phyloP scores from a whole-genome alignment of 2,888 invertebrate genomes.

The Gnatocerus cornutus region DNA sequence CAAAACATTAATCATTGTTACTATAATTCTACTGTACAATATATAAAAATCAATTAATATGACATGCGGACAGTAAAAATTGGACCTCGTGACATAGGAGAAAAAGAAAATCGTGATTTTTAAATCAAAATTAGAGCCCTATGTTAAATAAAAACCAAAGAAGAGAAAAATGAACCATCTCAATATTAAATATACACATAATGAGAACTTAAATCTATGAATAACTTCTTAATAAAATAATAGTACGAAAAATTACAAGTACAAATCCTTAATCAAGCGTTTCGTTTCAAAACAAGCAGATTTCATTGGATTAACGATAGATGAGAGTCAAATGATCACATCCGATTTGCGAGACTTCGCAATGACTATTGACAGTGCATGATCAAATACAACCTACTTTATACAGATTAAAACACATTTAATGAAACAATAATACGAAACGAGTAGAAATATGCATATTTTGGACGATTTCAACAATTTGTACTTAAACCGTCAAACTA shows the following conservation, averaged over 20 bases:
- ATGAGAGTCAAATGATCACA: slow-evolving; percentile 52
- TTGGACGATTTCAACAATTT: slow-evolving; percentile 54
- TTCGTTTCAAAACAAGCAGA: slow-evolving; percentile 40
- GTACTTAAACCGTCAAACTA: slow-evolving; percentile 63
- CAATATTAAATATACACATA: slow-evolving; percentile 38
- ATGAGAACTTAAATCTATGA: slow-evolving; percentile 40
- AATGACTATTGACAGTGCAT: slow-evolving; percentile 22
- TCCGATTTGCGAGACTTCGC: slow-evolving; percentile 15
- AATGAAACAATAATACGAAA: slow-evolving; percentile 43
- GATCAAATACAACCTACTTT: slow-evolving; percentile 38
- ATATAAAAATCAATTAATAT: slow-evolving; percentile 54
- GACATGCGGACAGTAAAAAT: slow-evolving; percentile 53
- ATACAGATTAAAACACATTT: slow-evolving; percentile 47
- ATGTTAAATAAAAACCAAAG: slow-evolving; percentile 9
- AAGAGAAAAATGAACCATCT: slow-evolving; percentile 38
- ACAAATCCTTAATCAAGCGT: slow-evolving; percentile 47
- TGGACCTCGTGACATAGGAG: slow-evolving; percentile 55
- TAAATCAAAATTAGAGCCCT: background rate
- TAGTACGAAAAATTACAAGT: slow-evolving; percentile 47
- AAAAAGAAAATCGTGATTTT: slow-evolving; percentile 15
- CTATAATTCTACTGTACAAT: slow-evolving; percentile 58
- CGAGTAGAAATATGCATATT: slow-evolving; percentile 49
- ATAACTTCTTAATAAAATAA: slow-evolving; percentile 46
- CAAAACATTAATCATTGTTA: slow-evolving; percentile 27
- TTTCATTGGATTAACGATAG: slow-evolving; percentile 55